A percentile compares a stretch with the other conserved stretches of the same genome.
phyloP scores from a whole-genome alignment of 2,888 invertebrate species.

The Cremastinae sp. region DNA sequence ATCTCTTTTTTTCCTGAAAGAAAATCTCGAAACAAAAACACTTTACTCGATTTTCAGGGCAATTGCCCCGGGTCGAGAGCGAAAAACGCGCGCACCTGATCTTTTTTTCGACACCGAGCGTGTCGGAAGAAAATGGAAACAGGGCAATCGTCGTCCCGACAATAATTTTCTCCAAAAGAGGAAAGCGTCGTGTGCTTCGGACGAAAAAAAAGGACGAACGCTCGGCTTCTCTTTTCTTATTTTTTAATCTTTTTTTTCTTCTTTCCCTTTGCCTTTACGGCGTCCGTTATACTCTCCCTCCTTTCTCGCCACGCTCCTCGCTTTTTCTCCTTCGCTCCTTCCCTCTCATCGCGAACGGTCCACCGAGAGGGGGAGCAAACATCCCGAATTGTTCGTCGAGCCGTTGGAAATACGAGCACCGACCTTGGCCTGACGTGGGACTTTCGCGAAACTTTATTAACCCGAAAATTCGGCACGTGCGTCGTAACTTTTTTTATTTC shows the following conservation, averaged over 20 bases:
- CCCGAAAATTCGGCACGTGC: slow-evolving; percentile 77
- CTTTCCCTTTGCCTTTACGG: slow-evolving; percentile 7
- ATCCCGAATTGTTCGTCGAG: slow-evolving; percentile 38
- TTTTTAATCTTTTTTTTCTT: slow-evolving; percentile 3
- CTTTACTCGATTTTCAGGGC: too few species aligned
- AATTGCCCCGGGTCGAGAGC: too few species aligned
- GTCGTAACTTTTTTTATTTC: slow-evolving; percentile 67
- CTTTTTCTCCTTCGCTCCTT: not conserved
- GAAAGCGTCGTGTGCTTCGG: slow-evolving; percentile 13
- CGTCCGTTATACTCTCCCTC: not conserved
- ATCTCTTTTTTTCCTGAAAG: too few species aligned
- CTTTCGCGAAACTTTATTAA: slow-evolving; percentile 70
- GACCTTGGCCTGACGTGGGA: slow-evolving; percentile 72
- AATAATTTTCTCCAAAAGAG: slow-evolving; percentile 38
- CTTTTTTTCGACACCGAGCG: too few species aligned
- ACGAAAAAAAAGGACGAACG: slow-evolving; percentile 24
- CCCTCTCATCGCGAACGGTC: too few species aligned
- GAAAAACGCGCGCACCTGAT: too few species aligned
- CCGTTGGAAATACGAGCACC: slow-evolving; percentile 37
- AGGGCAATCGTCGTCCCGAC: slow-evolving; percentile 11
- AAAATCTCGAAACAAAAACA: too few species aligned
- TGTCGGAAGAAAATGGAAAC: too few species aligned
- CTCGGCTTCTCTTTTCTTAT: slow-evolving; percentile 26
- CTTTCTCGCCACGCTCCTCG: slow-evolving; percentile 19
- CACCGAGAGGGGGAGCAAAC: slow-evolving; percentile 15